Conservation (phyloP, 1,140 invertebrate genomes). For the Cryptotermes secundus region DNA sequence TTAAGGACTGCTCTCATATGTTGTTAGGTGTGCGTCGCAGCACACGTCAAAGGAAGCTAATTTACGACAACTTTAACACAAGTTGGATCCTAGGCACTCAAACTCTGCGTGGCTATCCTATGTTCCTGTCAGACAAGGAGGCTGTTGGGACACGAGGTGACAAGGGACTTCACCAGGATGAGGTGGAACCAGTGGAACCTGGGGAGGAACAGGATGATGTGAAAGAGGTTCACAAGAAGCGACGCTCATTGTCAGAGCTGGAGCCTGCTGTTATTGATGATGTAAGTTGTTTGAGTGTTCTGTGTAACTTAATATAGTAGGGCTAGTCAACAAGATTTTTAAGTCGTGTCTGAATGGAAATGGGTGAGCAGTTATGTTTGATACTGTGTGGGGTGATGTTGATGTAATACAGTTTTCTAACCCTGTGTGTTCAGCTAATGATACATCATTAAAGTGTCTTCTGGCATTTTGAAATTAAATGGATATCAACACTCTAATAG, state of each 20-base stretch:
- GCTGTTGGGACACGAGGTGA: constrained; percentile 42
- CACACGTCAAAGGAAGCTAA: constrained; percentile 57
- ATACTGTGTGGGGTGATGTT: no score
- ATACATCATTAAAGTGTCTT: no score
- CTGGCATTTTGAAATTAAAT: no score
- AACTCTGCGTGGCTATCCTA: constrained; percentile 52
- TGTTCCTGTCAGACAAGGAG: constrained; percentile 52
- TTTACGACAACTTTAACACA: constrained; percentile 56
- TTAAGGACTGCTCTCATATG: not conserved
- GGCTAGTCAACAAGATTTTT: no score
- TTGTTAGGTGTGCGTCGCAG: constrained; percentile 54
- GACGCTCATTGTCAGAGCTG: constrained; percentile 19
- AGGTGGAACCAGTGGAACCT: constrained; percentile 37
- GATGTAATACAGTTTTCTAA: no score
- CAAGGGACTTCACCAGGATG: constrained; percentile 41
- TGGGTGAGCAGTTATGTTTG: no score
- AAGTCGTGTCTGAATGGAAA: no score
- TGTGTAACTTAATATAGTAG: no score
- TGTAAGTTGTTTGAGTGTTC: not conserved
- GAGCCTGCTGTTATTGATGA: constrained; percentile 24
- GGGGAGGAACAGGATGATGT: constrained; percentile 31
- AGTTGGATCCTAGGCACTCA: constrained; percentile 57
- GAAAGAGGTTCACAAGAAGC: constrained; percentile 7
- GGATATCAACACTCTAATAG: no score
- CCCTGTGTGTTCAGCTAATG: no score